Conservation (phyloP, 2,888 invertebrate genomes). For the Camponotus fellah region DNA sequence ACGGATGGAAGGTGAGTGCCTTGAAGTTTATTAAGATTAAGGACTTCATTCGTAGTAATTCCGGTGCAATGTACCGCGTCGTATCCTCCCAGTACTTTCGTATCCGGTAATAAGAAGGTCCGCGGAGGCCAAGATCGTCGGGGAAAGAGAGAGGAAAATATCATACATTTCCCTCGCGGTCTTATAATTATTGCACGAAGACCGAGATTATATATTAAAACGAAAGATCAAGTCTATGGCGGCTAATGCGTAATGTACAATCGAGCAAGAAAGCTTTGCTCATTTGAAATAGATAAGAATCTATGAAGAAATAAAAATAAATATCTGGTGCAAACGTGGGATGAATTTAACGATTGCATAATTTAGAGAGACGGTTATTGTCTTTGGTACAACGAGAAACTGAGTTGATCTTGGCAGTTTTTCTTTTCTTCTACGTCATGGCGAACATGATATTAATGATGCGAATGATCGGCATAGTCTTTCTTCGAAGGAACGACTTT, state of each 20-base stretch:
- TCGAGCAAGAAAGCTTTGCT: background rate
- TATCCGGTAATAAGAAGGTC: constrained; percentile 58
- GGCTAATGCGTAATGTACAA: constrained; percentile 7
- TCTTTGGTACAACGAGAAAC: background rate
- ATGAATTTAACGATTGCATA: background rate
- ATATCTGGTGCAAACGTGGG: background rate
- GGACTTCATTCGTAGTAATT: constrained; percentile 84
- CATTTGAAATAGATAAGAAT: background rate
- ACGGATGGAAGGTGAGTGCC: constrained; percentile 68
- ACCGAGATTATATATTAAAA: constrained; percentile 68
- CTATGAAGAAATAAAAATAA: background rate
- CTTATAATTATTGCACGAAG: constrained; percentile 72
- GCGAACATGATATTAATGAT: constrained; percentile 63
- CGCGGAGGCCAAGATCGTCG: constrained; percentile 9
- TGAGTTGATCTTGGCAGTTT: background rate
- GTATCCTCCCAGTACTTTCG: constrained; percentile 61
- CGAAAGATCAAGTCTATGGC: constrained; percentile 57
- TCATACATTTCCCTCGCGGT: constrained; percentile 61
- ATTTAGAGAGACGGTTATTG: background rate
- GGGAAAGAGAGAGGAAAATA: background rate
- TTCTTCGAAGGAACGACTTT: background rate
- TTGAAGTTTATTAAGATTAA: constrained; percentile 85
- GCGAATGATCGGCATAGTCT: constrained; percentile 15
- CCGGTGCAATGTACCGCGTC: constrained; percentile 60
- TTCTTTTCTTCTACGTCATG: background rate